Conservation (phyloP, 2,113 vertebrate species). For the Larimichthys crocea region DNA sequence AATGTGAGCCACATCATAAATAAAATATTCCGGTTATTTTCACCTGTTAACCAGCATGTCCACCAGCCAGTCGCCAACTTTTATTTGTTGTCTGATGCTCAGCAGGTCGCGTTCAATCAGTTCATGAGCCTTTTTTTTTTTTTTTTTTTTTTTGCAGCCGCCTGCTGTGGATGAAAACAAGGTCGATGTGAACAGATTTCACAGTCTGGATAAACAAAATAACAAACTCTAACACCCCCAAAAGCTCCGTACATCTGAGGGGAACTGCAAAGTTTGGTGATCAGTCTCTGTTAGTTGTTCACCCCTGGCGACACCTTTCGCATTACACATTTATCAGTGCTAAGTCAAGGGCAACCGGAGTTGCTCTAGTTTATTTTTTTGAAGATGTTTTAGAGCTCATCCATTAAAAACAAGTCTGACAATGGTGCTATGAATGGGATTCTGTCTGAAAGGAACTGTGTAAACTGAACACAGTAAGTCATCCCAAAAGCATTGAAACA, state of each 20-base stretch:
- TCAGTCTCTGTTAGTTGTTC: neutral
- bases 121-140: neutral
- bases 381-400: neutral
- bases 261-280: neutral
- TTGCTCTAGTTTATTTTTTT: neutral
- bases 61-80: neutral
- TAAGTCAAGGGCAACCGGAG: neutral
- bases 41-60: neutral
- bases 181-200: neutral
- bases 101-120: neutral
- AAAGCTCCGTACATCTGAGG: neutral
- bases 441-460: neutral
- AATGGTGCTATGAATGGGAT: neutral
- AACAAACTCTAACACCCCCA: neutral
- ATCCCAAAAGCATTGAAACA: neutral
- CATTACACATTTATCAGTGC: neutral
- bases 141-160: neutral
- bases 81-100: neutral
- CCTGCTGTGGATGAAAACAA: neutral
- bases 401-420: neutral
- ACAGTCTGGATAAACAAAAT: neutral
- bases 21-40: neutral
- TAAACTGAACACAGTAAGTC: neutral
- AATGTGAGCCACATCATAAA: neutral
- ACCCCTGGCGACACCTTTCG: neutral